Percentiles rank a stretch among this genome's conserved stretches.
These are phyloP conservation scores for Notodonta dromedarius DNA, from an alignment of 2,888 invertebrate species.

Conservation along the genomic window DNA sequence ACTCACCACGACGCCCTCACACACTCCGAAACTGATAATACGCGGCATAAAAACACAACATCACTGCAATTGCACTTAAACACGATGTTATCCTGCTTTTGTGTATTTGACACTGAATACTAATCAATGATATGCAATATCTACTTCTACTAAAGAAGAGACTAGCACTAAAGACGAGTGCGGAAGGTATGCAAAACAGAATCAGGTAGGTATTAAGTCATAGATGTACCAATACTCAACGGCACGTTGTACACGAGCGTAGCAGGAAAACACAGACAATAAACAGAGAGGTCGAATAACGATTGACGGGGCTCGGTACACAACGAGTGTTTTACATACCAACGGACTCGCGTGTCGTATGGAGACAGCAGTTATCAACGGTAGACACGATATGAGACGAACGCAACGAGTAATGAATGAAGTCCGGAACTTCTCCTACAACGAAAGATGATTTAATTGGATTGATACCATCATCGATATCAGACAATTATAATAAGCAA, in stretches of 20 bases:
- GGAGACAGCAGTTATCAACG: slow-evolving; percentile 54
- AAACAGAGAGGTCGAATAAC: slow-evolving; percentile 45
- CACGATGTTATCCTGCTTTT: slow-evolving; percentile 50
- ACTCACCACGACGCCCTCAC: slow-evolving; percentile 38
- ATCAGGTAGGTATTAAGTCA: slow-evolving; percentile 39
- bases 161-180: slow-evolving; percentile 26
- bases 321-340: slow-evolving; percentile 42
- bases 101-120: slow-evolving; percentile 31
- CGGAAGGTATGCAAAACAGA: slow-evolving; percentile 19
- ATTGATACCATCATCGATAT: background rate
- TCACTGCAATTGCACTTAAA: slow-evolving; percentile 72
- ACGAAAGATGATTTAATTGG: slow-evolving; percentile 23
- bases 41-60: slow-evolving; percentile 75
- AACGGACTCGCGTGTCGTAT: slow-evolving; percentile 34
- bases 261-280: slow-evolving; percentile 49
- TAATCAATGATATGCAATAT: background rate
- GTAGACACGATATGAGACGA: slow-evolving; percentile 57
- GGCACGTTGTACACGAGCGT: slow-evolving; percentile 41
- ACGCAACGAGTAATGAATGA: slow-evolving; percentile 56
- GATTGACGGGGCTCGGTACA: slow-evolving; percentile 44
- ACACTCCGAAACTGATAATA: slow-evolving; percentile 70
- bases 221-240: slow-evolving; percentile 32
- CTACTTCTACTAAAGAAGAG: slow-evolving; percentile 25
- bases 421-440: slow-evolving; percentile 36
- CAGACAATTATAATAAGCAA: background rate